Evolutionary conservation across 1,140 invertebrate species (phyloP).

Genomic region (Bombus ignitus): DNA sequence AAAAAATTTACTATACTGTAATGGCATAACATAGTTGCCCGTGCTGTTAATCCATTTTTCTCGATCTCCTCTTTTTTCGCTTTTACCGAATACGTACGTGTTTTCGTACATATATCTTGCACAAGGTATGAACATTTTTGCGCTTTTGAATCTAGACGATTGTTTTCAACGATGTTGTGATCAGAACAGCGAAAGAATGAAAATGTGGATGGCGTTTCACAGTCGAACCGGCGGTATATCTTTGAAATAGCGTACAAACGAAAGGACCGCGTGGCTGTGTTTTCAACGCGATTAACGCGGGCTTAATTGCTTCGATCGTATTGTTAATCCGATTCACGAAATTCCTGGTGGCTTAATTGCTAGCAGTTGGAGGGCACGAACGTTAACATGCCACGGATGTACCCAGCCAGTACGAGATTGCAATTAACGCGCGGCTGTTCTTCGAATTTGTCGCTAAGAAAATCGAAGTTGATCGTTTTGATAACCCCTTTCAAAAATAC

Average conservation of each 20-base stretch:
- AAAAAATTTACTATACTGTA: too few relatives aligned
- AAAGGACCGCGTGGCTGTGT: not conserved
- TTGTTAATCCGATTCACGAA: constrained; percentile 45
- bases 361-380: not conserved
- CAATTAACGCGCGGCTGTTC: constrained; percentile 24
- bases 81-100: too few relatives aligned
- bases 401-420: not conserved
- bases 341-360: constrained; percentile 44
- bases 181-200: not conserved
- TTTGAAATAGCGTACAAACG: not conserved
- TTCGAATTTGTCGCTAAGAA: not conserved
- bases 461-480: not conserved
- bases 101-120: too few relatives aligned
- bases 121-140: too few relatives aligned
- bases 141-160: too few relatives aligned
- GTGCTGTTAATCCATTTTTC: too few relatives aligned
- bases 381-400: constrained; percentile 3
- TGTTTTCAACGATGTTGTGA: too few relatives aligned
- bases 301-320: constrained; percentile 36
- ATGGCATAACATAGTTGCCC: too few relatives aligned
- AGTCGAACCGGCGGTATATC: too few relatives aligned
- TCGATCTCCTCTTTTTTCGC: too few relatives aligned
- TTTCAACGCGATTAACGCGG: constrained; percentile 5
- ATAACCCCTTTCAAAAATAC: too few relatives aligned
- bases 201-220: not conserved